These are phyloP conservation scores for Choreutis nemorana DNA, from an alignment of 2,888 invertebrate species.

Conservation along the genomic window DNA sequence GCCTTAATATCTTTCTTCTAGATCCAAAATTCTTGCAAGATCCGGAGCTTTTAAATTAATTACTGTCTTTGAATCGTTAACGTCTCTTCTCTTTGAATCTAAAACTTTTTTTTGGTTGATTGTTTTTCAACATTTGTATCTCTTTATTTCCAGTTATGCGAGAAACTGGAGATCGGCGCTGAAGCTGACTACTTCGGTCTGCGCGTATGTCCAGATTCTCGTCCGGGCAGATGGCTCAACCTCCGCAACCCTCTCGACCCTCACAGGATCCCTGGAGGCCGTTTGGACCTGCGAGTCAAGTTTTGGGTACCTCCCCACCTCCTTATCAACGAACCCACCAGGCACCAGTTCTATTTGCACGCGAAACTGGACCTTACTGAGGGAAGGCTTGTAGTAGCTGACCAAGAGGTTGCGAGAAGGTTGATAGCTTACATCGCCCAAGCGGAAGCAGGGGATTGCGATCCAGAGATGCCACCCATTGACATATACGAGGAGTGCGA, in stretches of 20 bases:
- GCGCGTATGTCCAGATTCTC: slow-evolving; percentile 64
- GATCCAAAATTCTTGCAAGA: too few species aligned
- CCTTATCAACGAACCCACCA: slow-evolving; percentile 83
- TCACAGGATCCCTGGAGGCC: slow-evolving; percentile 72
- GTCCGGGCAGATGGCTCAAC: slow-evolving; percentile 87
- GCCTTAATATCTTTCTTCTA: too few species aligned
- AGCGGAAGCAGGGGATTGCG: slow-evolving; percentile 77
- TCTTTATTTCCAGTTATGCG: slow-evolving; percentile 83
- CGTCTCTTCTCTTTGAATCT: too few species aligned
- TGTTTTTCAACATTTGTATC: too few species aligned
- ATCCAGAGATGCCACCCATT: slow-evolving; percentile 65
- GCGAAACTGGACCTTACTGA: slow-evolving; percentile 80
- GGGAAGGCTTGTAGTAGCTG: slow-evolving; percentile 74
- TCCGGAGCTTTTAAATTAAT: too few species aligned
- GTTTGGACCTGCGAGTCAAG: slow-evolving; percentile 80
- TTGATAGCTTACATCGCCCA: slow-evolving; percentile 81
- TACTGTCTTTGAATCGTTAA: too few species aligned
- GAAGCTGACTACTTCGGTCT: slow-evolving; percentile 91
- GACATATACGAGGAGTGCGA: slow-evolving; percentile 71
- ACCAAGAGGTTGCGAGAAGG: slow-evolving; percentile 73
- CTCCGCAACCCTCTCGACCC: slow-evolving; percentile 82
- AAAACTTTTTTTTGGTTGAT: too few species aligned
- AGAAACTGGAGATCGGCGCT: slow-evolving; percentile 81
- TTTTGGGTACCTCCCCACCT: slow-evolving; percentile 93
- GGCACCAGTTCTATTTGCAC: slow-evolving; percentile 88